A percentile compares a stretch with the other conserved stretches of the same genome.
phyloP scores from a whole-genome alignment of 2,888 invertebrate species.

The Zelleria hepariella region DNA sequence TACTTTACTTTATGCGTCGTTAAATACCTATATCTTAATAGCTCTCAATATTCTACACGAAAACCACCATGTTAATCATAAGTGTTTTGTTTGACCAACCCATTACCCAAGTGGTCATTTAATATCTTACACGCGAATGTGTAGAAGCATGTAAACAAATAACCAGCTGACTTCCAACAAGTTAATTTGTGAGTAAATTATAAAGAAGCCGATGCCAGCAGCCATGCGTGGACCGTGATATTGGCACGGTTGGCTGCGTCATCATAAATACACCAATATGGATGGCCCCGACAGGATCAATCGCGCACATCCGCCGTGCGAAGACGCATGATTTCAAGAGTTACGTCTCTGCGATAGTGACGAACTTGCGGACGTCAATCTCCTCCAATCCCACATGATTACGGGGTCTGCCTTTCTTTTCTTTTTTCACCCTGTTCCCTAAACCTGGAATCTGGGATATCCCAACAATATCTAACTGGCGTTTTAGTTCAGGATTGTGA shows the following conservation, averaged over 20 bases:
- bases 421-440: no score
- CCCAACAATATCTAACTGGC: no score
- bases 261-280: conserved; percentile 56
- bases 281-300: conserved; percentile 37
- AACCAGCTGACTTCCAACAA: background rate
- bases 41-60: no score
- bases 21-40: no score
- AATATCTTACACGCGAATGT: background rate
- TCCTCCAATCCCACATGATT: conserved; percentile 19
- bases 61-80: no score
- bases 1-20: no score
- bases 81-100: background rate
- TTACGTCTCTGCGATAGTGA: background rate
- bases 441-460: no score
- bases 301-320: conserved; percentile 45
- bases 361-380: background rate
- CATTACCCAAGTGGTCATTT: background rate
- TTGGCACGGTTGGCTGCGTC: conserved; percentile 18
- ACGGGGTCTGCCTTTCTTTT: no score
- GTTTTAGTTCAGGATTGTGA: no score
- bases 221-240: background rate
- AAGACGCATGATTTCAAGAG: conserved; percentile 4
- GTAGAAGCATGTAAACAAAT: background rate
- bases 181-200: background rate
- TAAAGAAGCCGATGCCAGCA: background rate